phyloP scores from a whole-genome alignment of 2,113 vertebrate species.

The Rhabdornis inornatus region DNA sequence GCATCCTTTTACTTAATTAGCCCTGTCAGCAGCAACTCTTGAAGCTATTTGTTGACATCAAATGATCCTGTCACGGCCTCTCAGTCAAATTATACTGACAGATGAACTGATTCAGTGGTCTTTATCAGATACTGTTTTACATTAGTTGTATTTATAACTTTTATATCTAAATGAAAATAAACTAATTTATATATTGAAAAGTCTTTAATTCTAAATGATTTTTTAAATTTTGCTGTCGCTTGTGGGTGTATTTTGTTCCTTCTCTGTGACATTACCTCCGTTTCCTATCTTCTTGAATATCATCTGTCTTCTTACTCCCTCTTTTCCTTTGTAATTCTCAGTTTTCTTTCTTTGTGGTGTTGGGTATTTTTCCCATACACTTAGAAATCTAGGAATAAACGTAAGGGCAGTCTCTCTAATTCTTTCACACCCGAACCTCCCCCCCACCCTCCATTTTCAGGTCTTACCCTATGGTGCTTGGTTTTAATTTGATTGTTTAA shows the following conservation, averaged over 20 bases:
- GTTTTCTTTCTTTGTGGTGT: neutral
- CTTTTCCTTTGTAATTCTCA: neutral
- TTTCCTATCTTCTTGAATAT: neutral
- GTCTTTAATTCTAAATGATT: neutral
- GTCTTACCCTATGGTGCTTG: neutral
- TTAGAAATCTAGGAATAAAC: neutral
- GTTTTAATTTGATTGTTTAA: neutral
- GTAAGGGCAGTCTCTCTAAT: neutral
- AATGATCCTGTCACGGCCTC: neutral
- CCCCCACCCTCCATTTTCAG: accelerated
- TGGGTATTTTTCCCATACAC: neutral
- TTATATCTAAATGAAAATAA: constrained; percentile 72
- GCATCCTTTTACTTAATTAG: neutral
- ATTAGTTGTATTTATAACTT: constrained; percentile 71
- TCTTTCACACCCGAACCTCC: neutral
- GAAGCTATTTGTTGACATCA: neutral
- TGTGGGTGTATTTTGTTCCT: neutral
- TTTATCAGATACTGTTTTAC: constrained; percentile 36
- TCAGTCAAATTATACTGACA: neutral
- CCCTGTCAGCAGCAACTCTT: neutral
- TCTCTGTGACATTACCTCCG: neutral
- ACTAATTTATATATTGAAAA: constrained; percentile 68
- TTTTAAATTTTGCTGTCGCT: neutral
- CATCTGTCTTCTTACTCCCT: neutral
- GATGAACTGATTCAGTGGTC: neutral